Percentiles rank a stretch among this genome's conserved stretches.
Conservation (phyloP, 2,797 vertebrate species). For the Mionectes olivaceus region DNA sequence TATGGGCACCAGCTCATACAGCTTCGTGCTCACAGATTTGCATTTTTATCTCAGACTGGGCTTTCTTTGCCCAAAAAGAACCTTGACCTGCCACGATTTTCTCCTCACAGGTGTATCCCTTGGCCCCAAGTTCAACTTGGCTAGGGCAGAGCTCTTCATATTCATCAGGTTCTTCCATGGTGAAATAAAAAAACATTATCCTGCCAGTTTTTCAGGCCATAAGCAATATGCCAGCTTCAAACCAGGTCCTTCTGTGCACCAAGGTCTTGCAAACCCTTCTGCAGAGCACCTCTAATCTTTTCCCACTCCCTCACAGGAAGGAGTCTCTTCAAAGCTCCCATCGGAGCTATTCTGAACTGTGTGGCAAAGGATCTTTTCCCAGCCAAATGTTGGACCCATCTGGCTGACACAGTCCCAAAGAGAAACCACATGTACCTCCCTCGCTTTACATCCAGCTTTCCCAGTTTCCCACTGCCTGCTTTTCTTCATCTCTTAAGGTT, state of each 20-base stretch:
- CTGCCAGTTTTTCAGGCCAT: background rate
- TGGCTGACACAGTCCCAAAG: background rate
- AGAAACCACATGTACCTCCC: background rate
- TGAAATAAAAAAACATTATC: background rate
- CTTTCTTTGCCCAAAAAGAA: background rate
- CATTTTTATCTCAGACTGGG: background rate
- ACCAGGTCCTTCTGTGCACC: background rate
- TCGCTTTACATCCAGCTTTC: background rate
- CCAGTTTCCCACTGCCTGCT: background rate
- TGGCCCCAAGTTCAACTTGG: background rate
- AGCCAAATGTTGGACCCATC: background rate
- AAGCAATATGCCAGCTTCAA: background rate
- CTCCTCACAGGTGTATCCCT: background rate
- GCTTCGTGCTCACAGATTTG: background rate
- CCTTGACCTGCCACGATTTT: background rate
- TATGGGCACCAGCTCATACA: background rate
- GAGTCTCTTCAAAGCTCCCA: background rate
- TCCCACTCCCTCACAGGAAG: accelerated
- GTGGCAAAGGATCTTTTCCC: background rate
- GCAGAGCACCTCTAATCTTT: background rate
- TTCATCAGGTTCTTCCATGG: background rate
- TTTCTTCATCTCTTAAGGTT: background rate
- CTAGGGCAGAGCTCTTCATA: background rate
- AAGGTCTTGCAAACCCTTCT: background rate
- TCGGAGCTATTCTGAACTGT: background rate